phyloP scores from a whole-genome alignment of 2,797 vertebrate species.

The Novumbra hubbsi region DNA sequence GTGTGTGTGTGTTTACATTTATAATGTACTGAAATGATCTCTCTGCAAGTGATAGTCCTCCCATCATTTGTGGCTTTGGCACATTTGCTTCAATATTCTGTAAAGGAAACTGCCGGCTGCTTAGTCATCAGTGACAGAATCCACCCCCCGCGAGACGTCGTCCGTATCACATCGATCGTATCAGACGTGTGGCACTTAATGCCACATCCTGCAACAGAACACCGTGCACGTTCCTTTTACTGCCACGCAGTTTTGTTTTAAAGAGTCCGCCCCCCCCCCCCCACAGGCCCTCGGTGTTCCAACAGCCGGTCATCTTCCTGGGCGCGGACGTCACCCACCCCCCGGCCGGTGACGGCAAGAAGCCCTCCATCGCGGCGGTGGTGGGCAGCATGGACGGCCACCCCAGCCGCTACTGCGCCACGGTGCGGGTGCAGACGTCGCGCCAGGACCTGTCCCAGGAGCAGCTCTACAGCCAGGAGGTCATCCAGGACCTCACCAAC shows the following conservation, averaged over 20 bases:
- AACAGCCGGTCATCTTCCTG: conserved; percentile 97
- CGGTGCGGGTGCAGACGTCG: conserved; percentile 94
- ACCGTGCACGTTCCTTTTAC: background rate
- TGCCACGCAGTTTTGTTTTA: background rate
- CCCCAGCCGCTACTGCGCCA: conserved; percentile 98
- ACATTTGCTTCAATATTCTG: background rate
- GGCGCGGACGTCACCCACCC: conserved; percentile 96
- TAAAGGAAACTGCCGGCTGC: background rate
- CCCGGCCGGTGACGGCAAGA: conserved; percentile 93
- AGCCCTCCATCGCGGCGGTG: conserved; percentile 94
- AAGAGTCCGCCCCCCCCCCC: conserved; percentile 9
- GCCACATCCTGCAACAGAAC: background rate
- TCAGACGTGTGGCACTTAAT: background rate
- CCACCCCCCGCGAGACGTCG: background rate
- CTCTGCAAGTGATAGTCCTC: background rate
- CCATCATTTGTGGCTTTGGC: background rate
- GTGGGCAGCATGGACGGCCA: conserved; percentile 99
- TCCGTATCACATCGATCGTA: background rate
- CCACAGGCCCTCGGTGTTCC: conserved; percentile 92
- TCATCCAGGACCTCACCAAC: conserved; percentile 96
- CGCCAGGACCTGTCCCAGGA: conserved; percentile 96
- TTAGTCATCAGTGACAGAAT: background rate
- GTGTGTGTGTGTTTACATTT: too few relatives aligned
- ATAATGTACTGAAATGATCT: background rate
- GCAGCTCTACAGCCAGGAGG: conserved; percentile 96